Evolutionary conservation across 2,888 invertebrate species (phyloP).

Genomic region (Pogonocherus hispidulus): DNA sequence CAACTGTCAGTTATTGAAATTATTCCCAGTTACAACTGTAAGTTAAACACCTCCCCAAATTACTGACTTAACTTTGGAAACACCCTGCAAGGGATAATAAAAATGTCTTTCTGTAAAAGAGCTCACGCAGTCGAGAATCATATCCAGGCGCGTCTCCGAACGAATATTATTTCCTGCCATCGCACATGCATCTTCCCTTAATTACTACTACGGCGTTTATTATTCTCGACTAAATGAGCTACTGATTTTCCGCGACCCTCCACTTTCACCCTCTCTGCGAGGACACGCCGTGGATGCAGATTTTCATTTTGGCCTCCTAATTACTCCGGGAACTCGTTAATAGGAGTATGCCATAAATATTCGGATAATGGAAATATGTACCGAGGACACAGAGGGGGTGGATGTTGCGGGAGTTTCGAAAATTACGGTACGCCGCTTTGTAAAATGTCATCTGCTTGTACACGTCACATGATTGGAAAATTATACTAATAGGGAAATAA

Average conservation of each 20-base stretch:
- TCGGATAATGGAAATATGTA: slow-evolving; percentile 44
- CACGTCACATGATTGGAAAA: too few relatives aligned
- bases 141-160: slow-evolving; percentile 15
- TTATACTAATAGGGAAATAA: too few relatives aligned
- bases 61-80: too few relatives aligned
- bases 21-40: too few relatives aligned
- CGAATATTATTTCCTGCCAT: slow-evolving; percentile 40
- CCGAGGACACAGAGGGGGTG: slow-evolving; percentile 4
- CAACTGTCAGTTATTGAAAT: too few relatives aligned
- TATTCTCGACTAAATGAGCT: slow-evolving; percentile 46
- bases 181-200: slow-evolving; percentile 37
- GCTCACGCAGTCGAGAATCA: slow-evolving; percentile 24
- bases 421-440: too few relatives aligned
- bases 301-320: slow-evolving; percentile 47
- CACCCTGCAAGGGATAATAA: too few relatives aligned
- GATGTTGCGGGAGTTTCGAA: neutral
- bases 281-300: slow-evolving; percentile 36
- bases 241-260: slow-evolving; percentile 42
- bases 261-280: slow-evolving; percentile 33
- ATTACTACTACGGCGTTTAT: slow-evolving; percentile 43
- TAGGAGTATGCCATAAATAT: slow-evolving; percentile 44
- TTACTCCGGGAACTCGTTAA: slow-evolving; percentile 45
- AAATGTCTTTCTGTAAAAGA: slow-evolving; percentile 6
- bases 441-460: too few relatives aligned
- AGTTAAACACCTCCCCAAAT: too few relatives aligned